Evolutionary conservation across 2,888 invertebrate genomes (phyloP).

Genomic region (Elgonia sp.): DNA sequence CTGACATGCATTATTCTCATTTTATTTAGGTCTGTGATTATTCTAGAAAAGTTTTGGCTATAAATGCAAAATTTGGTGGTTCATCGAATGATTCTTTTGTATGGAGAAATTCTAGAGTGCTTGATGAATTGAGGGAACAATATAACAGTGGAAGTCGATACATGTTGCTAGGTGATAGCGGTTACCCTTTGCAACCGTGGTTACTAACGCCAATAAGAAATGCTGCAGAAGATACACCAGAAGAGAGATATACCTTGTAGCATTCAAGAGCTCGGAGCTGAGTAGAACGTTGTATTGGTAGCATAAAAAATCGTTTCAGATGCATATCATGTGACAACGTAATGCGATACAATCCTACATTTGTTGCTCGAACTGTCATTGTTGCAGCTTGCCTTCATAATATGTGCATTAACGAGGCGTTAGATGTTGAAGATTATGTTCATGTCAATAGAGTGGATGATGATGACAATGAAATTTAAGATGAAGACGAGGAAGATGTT

Average conservation of each 20-base stretch:
- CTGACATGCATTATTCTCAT: background rate
- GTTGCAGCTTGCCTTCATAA: conserved; percentile 7
- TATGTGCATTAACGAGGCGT: conserved; percentile 7
- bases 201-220: conserved; percentile 11
- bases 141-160: conserved; percentile 13
- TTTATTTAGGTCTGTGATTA: conserved; percentile 9
- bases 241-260: background rate
- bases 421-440: conserved; percentile 8
- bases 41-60: background rate
- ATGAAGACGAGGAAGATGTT: conserved; percentile 5
- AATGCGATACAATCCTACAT: conserved; percentile 4
- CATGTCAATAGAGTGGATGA: conserved; percentile 1
- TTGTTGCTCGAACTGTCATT: conserved; percentile 9
- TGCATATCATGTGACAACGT: conserved; percentile 3
- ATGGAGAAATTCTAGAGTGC: conserved; percentile 7
- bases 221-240: conserved; percentile 18
- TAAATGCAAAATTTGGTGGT: conserved; percentile 2
- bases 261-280: conserved; percentile 5
- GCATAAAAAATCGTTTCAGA: background rate
- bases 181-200: conserved; percentile 18
- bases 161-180: conserved; percentile 8
- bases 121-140: background rate
- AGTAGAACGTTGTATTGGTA: conserved; percentile 1
- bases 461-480: conserved; percentile 3
- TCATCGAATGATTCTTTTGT: conserved; percentile 6